phyloP scores from a whole-genome alignment of 2,888 invertebrate genomes.

The Cryptocephalus moraei region DNA sequence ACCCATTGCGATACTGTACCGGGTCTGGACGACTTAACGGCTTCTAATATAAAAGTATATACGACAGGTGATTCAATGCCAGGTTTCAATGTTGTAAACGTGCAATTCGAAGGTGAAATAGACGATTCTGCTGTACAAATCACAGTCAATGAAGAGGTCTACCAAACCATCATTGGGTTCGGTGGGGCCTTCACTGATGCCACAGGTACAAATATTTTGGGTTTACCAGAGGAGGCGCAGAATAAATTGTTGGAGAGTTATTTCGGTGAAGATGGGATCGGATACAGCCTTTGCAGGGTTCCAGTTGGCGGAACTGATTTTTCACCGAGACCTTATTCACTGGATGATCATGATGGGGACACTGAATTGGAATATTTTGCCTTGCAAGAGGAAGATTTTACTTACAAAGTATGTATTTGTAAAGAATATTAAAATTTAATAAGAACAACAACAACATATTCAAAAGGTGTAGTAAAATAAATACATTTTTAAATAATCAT shows the following conservation, averaged over 20 bases:
- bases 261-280: slow-evolving; percentile 45
- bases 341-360: slow-evolving; percentile 53
- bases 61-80: slow-evolving; percentile 40
- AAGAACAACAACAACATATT: no score
- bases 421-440: no score
- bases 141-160: slow-evolving; percentile 25
- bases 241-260: slow-evolving; percentile 51
- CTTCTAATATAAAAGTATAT: slow-evolving; percentile 21
- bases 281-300: slow-evolving; percentile 68
- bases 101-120: slow-evolving; percentile 19
- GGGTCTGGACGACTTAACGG: slow-evolving; percentile 5
- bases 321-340: slow-evolving; percentile 70
- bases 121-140: slow-evolving; percentile 13
- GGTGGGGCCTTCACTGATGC: slow-evolving; percentile 69
- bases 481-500: no score
- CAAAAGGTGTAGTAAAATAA: no score
- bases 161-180: slow-evolving; percentile 66
- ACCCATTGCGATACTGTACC: slow-evolving; percentile 38
- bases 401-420: slow-evolving; percentile 47
- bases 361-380: slow-evolving; percentile 51
- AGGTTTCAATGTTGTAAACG: slow-evolving; percentile 43
- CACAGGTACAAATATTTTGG: slow-evolving; percentile 58
- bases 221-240: slow-evolving; percentile 44
- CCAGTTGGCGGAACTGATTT: slow-evolving; percentile 84
- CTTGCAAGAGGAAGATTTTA: slow-evolving; percentile 54